Percentiles rank a stretch among this genome's conserved stretches.
Conservation (phyloP, 2,797 vertebrate species). For the Poecilia gillii region DNA sequence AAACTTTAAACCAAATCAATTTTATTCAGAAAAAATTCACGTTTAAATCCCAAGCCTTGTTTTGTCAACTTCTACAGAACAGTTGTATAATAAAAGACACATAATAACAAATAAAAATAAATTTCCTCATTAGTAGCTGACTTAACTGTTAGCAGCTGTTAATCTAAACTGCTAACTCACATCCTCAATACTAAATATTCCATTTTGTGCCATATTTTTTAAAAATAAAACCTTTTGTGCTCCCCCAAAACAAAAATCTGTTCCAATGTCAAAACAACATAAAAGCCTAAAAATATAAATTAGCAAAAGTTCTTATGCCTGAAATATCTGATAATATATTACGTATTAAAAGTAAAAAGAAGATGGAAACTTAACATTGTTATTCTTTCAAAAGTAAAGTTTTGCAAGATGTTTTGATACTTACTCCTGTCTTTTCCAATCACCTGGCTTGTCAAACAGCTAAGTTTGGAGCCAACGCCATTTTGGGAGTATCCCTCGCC, state of each 20-base stretch:
- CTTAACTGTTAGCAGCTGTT: background rate
- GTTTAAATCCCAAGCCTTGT: too few species aligned
- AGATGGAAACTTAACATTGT: background rate
- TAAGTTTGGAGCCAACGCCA: slow-evolving; percentile 93
- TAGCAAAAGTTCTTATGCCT: background rate
- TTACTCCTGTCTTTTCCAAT: background rate
- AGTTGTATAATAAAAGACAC: background rate
- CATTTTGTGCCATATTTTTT: background rate
- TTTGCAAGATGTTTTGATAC: background rate
- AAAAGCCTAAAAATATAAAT: background rate
- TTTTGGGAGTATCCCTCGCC: slow-evolving; percentile 92
- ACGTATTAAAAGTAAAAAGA: background rate
- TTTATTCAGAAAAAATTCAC: background rate
- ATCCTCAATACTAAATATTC: background rate
- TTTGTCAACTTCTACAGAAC: background rate
- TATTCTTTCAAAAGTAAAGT: background rate
- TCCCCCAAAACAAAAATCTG: background rate
- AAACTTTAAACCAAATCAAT: background rate
- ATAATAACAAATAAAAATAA: background rate
- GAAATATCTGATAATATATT: background rate
- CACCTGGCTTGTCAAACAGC: slow-evolving; percentile 74
- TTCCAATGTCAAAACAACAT: background rate
- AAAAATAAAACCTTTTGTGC: background rate
- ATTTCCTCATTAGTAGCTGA: background rate
- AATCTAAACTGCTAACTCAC: background rate